A percentile compares a stretch with the other conserved stretches of the same genome.
Conservation (phyloP, 2,113 vertebrate genomes). For the Oreochromis spilurus region DNA sequence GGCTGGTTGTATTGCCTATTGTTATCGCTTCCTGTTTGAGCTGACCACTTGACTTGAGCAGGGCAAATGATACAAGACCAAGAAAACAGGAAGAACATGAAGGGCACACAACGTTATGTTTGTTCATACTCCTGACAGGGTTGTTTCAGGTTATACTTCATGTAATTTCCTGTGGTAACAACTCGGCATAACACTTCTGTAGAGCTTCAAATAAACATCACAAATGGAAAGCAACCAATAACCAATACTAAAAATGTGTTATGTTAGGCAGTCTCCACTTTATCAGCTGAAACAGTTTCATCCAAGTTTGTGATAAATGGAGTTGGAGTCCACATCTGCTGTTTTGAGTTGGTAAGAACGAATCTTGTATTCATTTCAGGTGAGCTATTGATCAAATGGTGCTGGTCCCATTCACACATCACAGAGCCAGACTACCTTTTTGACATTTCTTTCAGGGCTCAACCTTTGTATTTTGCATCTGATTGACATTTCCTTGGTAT, state of each 20-base stretch:
- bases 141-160: constrained; percentile 9
- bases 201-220: not conserved
- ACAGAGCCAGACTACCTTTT: constrained; percentile 5
- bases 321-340: not conserved
- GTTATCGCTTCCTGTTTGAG: not conserved
- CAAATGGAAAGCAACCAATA: not conserved
- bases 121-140: not conserved
- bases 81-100: not conserved
- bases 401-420: not conserved
- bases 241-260: not conserved
- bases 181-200: not conserved
- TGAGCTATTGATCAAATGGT: constrained; percentile 53
- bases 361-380: constrained; percentile 48
- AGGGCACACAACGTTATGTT: not conserved
- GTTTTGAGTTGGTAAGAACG: not conserved
- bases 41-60: not conserved
- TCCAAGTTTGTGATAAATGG: not conserved
- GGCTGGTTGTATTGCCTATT: not conserved
- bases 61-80: not conserved
- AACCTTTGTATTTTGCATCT: constrained; percentile 64
- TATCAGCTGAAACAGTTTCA: not conserved
- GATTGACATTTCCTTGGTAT: constrained; percentile 64
- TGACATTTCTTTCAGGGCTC: constrained; percentile 58
- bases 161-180: constrained; percentile 5
- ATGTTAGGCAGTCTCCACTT: not conserved